Conservation (phyloP, 2,888 invertebrate genomes). For the Cryptus armator region DNA sequence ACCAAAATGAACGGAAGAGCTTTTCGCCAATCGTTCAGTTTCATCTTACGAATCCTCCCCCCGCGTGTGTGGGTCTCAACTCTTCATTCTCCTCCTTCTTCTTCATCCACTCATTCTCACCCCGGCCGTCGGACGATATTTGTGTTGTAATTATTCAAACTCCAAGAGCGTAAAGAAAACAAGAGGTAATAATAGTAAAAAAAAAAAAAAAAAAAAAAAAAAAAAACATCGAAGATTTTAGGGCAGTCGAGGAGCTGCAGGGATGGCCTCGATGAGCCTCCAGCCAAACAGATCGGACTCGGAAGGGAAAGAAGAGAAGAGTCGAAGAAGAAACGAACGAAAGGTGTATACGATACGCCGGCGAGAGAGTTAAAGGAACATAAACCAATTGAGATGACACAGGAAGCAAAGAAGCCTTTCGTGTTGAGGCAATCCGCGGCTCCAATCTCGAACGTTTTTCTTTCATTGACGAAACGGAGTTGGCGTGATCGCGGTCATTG, state of each 20-base stretch:
- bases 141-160: conserved; percentile 69
- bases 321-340: not conserved
- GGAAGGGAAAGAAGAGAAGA: no score
- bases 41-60: conserved; percentile 21
- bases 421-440: not conserved
- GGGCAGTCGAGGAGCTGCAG: conserved; percentile 73
- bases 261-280: no score
- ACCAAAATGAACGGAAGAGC: not conserved
- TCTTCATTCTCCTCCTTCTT: conserved; percentile 22
- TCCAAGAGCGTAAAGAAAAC: conserved; percentile 61
- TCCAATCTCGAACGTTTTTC: not conserved
- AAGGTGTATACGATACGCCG: not conserved
- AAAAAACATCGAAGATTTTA: conserved; percentile 61
- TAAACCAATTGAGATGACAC: not conserved
- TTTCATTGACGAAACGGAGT: not conserved
- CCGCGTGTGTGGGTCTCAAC: not conserved
- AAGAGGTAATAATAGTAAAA: conserved; percentile 17
- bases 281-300: no score
- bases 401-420: not conserved
- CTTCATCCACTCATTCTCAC: conserved; percentile 49
- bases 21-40: conserved; percentile 29
- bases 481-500: conserved; percentile 26
- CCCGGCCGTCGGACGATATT: conserved; percentile 62
- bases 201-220: conserved; percentile 20
- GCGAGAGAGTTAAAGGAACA: no score